Evolutionary conservation across 2,797 vertebrate genomes (phyloP).

Genomic region (Onychomys torridus): DNA sequence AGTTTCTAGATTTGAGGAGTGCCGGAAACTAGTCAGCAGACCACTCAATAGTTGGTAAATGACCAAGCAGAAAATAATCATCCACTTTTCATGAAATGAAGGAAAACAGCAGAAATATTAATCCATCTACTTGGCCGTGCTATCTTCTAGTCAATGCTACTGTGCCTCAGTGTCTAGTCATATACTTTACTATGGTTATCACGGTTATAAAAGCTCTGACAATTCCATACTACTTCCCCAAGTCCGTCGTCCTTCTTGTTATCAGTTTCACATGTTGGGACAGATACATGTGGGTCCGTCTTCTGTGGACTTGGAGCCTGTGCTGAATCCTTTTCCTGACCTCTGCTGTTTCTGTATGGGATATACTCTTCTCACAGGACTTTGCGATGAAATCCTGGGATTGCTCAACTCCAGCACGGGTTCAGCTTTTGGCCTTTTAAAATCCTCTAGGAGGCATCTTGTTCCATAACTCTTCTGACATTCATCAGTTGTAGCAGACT

Average conservation of each 20-base stretch:
- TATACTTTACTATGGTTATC: not conserved
- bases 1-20: not conserved
- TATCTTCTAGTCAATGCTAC: not conserved
- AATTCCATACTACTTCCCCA: not conserved
- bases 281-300: not conserved
- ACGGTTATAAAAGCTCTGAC: too few relatives aligned
- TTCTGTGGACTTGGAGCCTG: not conserved
- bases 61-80: not conserved
- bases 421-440: not conserved
- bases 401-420: not conserved
- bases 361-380: not conserved
- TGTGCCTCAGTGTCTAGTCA: not conserved
- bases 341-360: not conserved
- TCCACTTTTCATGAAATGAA: not conserved
- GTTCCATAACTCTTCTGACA: not conserved
- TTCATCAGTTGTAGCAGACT: slow-evolving; percentile 21
- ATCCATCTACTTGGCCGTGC: not conserved
- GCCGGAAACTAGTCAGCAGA: not conserved
- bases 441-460: not conserved
- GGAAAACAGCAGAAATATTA: not conserved
- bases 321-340: not conserved
- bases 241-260: not conserved
- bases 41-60: not conserved
- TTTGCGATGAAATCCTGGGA: not conserved
- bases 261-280: not conserved